Base-by-base conservation (phyloP, 2,113 vertebrate species). In the Numenius arquata region DNA sequence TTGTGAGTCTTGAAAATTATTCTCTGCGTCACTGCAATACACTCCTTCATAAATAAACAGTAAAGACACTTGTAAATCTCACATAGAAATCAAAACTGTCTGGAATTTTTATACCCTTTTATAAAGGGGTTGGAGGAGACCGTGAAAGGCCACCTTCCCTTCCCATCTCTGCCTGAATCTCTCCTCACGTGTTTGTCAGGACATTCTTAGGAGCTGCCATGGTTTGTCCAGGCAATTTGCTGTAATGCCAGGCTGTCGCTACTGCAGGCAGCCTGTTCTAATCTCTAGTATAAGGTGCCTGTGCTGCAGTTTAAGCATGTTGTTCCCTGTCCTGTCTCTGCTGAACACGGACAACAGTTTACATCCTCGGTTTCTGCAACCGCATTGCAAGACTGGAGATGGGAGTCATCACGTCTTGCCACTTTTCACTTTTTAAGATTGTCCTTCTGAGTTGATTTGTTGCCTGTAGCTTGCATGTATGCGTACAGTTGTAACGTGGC, bases 141-240 rank as follows among this genome's bases (percentile, higher is more conserved):
- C 23, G 52, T 26, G 53, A 75, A 43, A 53, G 25, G 32, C 6
- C 13, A 26, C 15, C 5, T 41, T 75, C 29, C 34, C 25, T 73
- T 73, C 17, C n/a, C 85, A 59, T 65, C 48, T 53, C 59, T 82
- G 15, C 43, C 27, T 36, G 12, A 47, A 32, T 19, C 30, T 58
- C 47, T 66, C 23, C 36, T 43, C 2, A 20, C 0, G 0, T 11
- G 3, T 61, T 43, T 84, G 45, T 15, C 73, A 27, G 73, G 55
- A 32, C 41, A 1, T 53, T n/a, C 15, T 34, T 34, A 27, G 26
- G 25, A 58, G 43, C n/a, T 5, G 1, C 82, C 0, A 0, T 48
- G 67, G 23, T 75, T 68, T 70, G 43, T 30, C 41, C 1, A 2
- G 59, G 34, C 47, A 15, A 7, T 72, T 66, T 61, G 32, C 36